phyloP scores from a whole-genome alignment of 2,113 vertebrate genomes.

The Archocentrus centrarchus region DNA sequence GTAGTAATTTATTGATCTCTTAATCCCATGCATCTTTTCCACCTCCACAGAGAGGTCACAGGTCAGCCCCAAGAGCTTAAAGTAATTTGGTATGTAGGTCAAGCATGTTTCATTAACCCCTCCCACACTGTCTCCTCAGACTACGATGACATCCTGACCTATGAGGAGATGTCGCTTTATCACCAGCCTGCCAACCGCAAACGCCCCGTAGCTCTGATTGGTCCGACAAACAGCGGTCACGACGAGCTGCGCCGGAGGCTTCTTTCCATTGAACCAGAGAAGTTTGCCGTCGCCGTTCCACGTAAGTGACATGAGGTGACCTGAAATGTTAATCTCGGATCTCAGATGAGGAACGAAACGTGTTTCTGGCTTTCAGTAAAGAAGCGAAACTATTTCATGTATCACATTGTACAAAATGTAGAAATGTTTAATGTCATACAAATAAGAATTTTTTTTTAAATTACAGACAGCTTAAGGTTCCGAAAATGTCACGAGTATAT shows the following conservation, averaged over 20 bases:
- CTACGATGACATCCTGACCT: constrained; percentile 92
- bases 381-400: neutral
- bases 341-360: neutral
- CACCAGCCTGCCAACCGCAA: constrained; percentile 94
- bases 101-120: constrained; percentile 16
- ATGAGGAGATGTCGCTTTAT: constrained; percentile 97
- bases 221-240: constrained; percentile 92
- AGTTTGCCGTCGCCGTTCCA: constrained; percentile 91
- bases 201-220: constrained; percentile 91
- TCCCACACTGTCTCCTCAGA: constrained; percentile 75
- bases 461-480: neutral
- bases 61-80: constrained; percentile 15
- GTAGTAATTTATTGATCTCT: neutral
- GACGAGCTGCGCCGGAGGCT: constrained; percentile 91
- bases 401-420: neutral
- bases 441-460: neutral
- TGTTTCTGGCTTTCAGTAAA: neutral
- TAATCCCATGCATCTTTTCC: neutral
- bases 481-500: neutral
- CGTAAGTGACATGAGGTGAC: constrained; percentile 80
- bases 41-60: neutral
- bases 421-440: neutral
- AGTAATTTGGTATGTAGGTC: constrained; percentile 6
- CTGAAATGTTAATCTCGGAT: neutral
- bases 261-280: constrained; percentile 87